Evolutionary conservation across 2,797 vertebrate species (phyloP).

Genomic region (Halcyon chelicuti): DNA sequence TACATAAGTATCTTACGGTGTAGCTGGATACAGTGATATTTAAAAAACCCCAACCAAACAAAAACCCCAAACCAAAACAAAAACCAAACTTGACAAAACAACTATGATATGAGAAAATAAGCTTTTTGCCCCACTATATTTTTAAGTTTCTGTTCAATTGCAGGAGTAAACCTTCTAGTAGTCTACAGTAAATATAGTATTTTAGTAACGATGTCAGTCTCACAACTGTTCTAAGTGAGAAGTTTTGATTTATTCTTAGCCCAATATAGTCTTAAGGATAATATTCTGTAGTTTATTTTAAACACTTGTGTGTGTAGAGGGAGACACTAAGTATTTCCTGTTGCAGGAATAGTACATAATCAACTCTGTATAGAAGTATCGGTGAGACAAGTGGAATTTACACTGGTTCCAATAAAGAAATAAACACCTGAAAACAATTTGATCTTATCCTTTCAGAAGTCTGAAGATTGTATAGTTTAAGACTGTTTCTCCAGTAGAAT

Average conservation of each 20-base stretch:
- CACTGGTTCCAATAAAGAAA: neutral
- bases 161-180: neutral
- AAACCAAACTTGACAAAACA: neutral
- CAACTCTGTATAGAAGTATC: neutral
- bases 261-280: neutral
- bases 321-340: neutral
- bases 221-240: neutral
- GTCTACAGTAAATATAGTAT: neutral
- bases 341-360: neutral
- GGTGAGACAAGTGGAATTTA: neutral
- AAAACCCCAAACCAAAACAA: no score
- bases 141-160: neutral
- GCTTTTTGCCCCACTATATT: neutral
- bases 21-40: neutral
- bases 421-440: neutral
- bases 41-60: neutral
- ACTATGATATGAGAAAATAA: neutral
- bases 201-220: neutral
- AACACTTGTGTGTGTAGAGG: neutral
- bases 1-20: neutral
- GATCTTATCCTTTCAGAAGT: neutral
- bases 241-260: neutral
- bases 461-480: neutral
- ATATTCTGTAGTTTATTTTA: neutral
- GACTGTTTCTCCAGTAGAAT: no score